phyloP scores from a whole-genome alignment of 1,140 invertebrate species.

The Drosophila paulistorum region DNA sequence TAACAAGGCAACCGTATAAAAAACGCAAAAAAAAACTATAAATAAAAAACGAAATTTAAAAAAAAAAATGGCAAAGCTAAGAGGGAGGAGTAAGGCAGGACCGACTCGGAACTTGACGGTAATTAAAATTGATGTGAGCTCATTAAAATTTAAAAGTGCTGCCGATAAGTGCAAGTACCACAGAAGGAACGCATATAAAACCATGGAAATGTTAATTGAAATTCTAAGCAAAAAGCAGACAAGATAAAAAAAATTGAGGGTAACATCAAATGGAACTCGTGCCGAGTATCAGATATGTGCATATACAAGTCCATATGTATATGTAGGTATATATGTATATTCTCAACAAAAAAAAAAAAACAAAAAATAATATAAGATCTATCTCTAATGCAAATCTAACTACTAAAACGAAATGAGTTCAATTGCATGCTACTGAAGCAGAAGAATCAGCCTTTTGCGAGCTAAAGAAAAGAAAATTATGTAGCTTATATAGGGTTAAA shows the following conservation, averaged over 20 bases:
- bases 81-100: neutral
- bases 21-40: neutral
- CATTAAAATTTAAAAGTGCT: slow-evolving; percentile 31
- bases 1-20: slow-evolving; percentile 25
- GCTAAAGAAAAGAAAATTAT: no score
- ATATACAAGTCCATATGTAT: no score
- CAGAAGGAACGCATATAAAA: neutral
- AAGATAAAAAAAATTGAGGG: neutral
- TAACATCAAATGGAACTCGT: no score
- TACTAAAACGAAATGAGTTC: no score
- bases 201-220: slow-evolving; percentile 33
- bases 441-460: no score
- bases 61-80: neutral
- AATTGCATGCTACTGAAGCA: no score
- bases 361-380: no score
- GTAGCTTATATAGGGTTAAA: no score
- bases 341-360: no score
- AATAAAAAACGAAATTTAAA: neutral
- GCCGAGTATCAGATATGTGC: no score
- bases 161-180: slow-evolving; percentile 11
- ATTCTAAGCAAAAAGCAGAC: slow-evolving; percentile 1
- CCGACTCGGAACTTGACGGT: slow-evolving; percentile 23
- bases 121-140: slow-evolving; percentile 66
- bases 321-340: no score
- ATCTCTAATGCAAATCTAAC: no score